Percentiles rank a stretch among this genome's conserved stretches.
Evolutionary conservation across 2,797 vertebrate genomes (phyloP).

Genomic region (Danio jaintianensis): DNA sequence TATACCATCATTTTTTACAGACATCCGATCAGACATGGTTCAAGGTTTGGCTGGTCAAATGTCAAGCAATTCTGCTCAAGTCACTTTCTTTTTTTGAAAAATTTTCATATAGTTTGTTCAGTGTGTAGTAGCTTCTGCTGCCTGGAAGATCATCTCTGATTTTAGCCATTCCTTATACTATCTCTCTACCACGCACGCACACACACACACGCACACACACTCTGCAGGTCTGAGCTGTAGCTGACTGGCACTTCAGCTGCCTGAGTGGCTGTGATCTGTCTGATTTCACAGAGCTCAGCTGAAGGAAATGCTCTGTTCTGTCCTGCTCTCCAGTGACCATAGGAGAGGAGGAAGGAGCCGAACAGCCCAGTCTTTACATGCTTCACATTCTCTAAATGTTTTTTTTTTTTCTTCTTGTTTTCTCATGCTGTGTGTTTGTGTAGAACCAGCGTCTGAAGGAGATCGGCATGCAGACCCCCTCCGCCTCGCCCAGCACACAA

Average conservation of each 20-base stretch:
- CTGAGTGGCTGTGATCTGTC: constrained; percentile 10
- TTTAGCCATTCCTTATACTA: neutral
- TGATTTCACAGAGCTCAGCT: constrained; percentile 30
- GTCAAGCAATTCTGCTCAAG: neutral
- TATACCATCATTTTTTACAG: no score
- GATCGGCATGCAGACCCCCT: constrained; percentile 81
- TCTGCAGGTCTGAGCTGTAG: neutral
- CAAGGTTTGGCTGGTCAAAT: neutral
- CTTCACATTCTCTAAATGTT: constrained; percentile 1
- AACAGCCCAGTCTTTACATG: neutral
- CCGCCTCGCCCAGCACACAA: constrained; percentile 87
- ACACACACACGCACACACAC: neutral
- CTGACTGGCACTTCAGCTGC: constrained; percentile 11
- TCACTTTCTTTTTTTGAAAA: neutral
- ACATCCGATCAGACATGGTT: neutral
- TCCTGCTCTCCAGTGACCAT: constrained; percentile 15
- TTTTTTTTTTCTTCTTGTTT: neutral
- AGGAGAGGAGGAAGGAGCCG: neutral
- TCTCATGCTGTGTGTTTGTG: constrained; percentile 21
- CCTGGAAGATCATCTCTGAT: neutral
- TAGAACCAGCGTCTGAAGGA: constrained; percentile 92
- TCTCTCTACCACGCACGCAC: neutral
- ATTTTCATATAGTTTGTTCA: neutral
- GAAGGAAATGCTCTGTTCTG: constrained; percentile 18
- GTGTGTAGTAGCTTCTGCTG: neutral